phyloP scores from a whole-genome alignment of 2,113 vertebrate species.

The Myxocyprinus asiaticus region DNA sequence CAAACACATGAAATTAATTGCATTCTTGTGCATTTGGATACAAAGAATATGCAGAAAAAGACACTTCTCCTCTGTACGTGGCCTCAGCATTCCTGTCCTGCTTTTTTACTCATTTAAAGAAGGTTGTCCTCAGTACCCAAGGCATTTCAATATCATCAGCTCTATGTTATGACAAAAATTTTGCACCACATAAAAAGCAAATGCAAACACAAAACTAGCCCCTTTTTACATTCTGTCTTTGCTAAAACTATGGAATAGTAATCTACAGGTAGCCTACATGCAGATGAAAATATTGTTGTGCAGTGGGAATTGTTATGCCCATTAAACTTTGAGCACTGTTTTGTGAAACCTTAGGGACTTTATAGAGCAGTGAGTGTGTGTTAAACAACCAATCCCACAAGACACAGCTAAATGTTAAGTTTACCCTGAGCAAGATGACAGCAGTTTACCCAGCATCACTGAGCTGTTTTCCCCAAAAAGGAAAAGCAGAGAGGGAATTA shows the following conservation, averaged over 20 bases:
- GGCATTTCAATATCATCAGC: not conserved
- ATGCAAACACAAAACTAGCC: too few species aligned
- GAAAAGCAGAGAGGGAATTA: slow-evolving; percentile 8
- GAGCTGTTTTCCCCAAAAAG: not conserved
- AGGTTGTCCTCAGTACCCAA: too few species aligned
- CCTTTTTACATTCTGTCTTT: too few species aligned
- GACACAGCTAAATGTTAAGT: slow-evolving; percentile 14
- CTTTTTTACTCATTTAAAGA: too few species aligned
- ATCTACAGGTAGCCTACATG: not conserved
- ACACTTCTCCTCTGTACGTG: not conserved
- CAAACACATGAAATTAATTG: slow-evolving; percentile 2
- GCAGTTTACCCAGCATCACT: not conserved
- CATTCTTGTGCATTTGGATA: slow-evolving; percentile 2
- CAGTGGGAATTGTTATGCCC: not conserved
- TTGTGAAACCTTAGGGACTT: slow-evolving; percentile 10
- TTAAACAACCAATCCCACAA: slow-evolving; percentile 18
- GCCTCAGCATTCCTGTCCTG: too few species aligned
- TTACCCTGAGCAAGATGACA: slow-evolving; percentile 12
- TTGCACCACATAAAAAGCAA: too few species aligned
- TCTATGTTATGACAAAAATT: not conserved
- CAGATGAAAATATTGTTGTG: not conserved
- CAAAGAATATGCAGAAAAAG: not conserved
- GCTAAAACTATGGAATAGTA: too few species aligned
- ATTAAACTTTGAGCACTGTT: not conserved
- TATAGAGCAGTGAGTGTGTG: not conserved